Evolutionary conservation across 2,797 vertebrate genomes (phyloP).

Genomic region (Pseudocheirus occidentalis): DNA sequence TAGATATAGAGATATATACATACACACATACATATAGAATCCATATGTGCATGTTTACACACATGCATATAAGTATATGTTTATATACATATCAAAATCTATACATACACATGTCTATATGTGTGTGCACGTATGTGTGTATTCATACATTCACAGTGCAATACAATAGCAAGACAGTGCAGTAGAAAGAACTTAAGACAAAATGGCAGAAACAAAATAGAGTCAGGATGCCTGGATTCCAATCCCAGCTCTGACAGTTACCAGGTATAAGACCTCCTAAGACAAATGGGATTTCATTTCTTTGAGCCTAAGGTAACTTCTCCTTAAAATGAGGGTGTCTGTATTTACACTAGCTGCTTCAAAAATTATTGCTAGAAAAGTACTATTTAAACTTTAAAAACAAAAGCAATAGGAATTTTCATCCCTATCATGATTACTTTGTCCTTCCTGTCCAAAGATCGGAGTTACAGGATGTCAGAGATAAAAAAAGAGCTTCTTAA

Average conservation of each 20-base stretch:
- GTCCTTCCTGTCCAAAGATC: not conserved
- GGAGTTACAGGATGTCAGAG: not conserved
- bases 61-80: not conserved
- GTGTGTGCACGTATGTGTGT: not conserved
- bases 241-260: not conserved
- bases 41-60: not conserved
- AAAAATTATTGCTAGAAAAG: not conserved
- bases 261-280: not conserved
- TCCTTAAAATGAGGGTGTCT: not conserved
- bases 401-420: not conserved
- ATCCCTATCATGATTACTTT: not conserved
- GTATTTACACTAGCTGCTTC: not conserved
- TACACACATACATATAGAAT: not conserved
- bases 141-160: not conserved
- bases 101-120: not conserved
- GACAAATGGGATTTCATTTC: not conserved
- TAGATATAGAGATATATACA: not conserved
- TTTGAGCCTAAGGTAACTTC: not conserved
- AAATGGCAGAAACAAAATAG: not conserved
- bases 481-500: not conserved
- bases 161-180: not conserved
- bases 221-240: not conserved
- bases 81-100: not conserved
- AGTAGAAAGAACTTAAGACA: not conserved
- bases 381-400: not conserved